These are phyloP conservation scores for Willisornis vidua DNA, from an alignment of 2,113 vertebrate genomes.

Conservation along the genomic window DNA sequence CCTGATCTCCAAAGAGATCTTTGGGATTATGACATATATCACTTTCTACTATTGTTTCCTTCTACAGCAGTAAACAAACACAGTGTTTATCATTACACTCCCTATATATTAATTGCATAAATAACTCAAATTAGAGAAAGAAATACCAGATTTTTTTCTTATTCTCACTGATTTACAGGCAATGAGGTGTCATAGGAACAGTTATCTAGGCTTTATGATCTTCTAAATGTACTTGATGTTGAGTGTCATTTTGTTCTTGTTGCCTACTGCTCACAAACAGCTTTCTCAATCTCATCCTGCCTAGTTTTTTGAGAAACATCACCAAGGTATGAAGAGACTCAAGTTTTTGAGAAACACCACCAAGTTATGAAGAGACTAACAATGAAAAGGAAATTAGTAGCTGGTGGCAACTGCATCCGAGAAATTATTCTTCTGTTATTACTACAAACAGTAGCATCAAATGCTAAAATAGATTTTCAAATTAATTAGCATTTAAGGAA, in stretches of 20 bases:
- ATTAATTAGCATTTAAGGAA: slow-evolving; percentile 24
- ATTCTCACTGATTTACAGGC: neutral
- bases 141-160: neutral
- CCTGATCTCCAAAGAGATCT: neutral
- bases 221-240: neutral
- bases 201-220: neutral
- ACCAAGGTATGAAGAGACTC: neutral
- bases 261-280: neutral
- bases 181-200: neutral
- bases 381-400: neutral
- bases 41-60: neutral
- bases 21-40: neutral
- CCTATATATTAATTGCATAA: neutral
- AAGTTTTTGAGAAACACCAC: neutral
- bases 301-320: neutral
- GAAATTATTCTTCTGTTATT: neutral
- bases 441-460: neutral
- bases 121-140: neutral
- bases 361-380: neutral
- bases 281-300: neutral
- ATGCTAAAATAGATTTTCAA: neutral
- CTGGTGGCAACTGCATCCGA: neutral
- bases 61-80: neutral
- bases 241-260: neutral
- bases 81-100: neutral